Conservation (phyloP, 2,888 invertebrate genomes). For the Tetanocera ferruginea region DNA sequence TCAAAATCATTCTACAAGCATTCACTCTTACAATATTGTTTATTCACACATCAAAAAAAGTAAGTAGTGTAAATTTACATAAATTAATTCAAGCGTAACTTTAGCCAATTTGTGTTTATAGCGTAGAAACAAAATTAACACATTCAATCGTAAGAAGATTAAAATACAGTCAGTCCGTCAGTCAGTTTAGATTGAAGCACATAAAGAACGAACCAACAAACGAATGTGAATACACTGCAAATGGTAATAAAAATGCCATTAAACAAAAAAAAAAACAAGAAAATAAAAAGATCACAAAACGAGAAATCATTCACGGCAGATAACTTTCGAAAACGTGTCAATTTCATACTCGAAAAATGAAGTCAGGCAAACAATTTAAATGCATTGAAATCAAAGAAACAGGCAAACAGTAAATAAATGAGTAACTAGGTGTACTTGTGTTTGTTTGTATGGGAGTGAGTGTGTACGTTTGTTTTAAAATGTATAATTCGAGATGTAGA, state of each 20-base stretch:
- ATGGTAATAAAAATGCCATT: not conserved
- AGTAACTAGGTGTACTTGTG: too few relatives aligned
- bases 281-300: not conserved
- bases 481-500: not conserved
- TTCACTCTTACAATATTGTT: not conserved
- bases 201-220: not conserved
- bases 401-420: not conserved
- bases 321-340: conserved; percentile 56
- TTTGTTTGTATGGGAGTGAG: too few relatives aligned
- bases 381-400: conserved; percentile 18
- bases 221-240: too few relatives aligned
- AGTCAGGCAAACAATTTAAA: conserved; percentile 23
- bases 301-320: conserved; percentile 51
- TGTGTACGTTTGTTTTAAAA: not conserved
- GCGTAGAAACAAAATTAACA: not conserved
- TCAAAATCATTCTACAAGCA: too few relatives aligned
- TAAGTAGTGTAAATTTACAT: conserved; percentile 5
- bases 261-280: not conserved
- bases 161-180: not conserved
- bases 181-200: not conserved
- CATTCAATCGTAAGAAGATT: not conserved
- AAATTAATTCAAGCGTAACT: not conserved
- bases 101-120: not conserved
- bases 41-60: not conserved
- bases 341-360: conserved; percentile 36